Base-by-base conservation (phyloP, 2,888 invertebrate genomes). In the Erebia epiphron region DNA sequence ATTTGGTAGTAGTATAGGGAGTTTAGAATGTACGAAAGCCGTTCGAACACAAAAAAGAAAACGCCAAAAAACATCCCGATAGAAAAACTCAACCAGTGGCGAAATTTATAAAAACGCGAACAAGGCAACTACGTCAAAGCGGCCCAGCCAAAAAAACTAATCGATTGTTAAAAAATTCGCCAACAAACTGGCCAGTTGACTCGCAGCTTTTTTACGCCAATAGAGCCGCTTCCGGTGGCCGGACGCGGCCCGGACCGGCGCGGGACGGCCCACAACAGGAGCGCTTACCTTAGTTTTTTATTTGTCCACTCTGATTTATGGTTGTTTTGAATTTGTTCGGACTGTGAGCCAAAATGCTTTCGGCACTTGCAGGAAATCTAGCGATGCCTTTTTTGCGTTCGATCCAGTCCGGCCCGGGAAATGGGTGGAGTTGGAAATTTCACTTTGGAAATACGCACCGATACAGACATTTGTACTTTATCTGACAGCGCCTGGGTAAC, bases 281-380 rank as follows among this genome's bases (percentile, higher is more conserved):
- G 87, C 91, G 92, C 92, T 92, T 92, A 93, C 92, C 92, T 92
- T 90, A 83, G 87, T 92, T 92, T 90, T 93, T 92, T 93, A 91
- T 92, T 92, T 92, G 90, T 91, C 81, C 81, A 76, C 79, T 75
- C 85, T 90, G 92, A 93, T 92, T 92, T 93, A 93, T 92, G 83
- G 84, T 79, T 91, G 92, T 92, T 91, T 87, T 87, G 91, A 91
- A 91, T 91, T 91, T 91, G 90, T 87, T 87, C 82, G 83, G 79
- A 73, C 79, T 77, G 78, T 81, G 84, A 85, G 89, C 89, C 89
- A 90, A 90, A 88, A 88, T 83, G 90, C 84, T 86, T 86, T 86
- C 87, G 85, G 85, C 87, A 85, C 83, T 84, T 78, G 76, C 82
- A 83, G 86, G 86, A 88, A 86, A 85, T 85, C 84, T 84, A 78